phyloP scores from a whole-genome alignment of 2,888 invertebrate species.

The Limenitis camilla region DNA sequence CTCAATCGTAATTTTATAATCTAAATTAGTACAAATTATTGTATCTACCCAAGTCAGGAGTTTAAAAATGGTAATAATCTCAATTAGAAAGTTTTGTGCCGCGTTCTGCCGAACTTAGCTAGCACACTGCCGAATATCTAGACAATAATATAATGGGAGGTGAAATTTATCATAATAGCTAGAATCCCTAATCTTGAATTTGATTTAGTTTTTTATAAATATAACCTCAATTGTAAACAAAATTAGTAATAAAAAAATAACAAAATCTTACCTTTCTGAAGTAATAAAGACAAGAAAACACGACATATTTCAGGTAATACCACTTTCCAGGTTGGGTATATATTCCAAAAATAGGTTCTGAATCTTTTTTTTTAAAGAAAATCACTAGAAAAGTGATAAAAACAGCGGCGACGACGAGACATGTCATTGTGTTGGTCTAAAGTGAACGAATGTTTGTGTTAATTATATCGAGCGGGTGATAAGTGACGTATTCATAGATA shows the following conservation, averaged over 20 bases:
- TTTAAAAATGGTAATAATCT: too few species aligned
- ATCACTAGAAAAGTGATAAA: constrained; percentile 38
- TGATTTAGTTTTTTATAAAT: too few species aligned
- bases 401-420: constrained; percentile 4
- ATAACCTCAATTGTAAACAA: not conserved
- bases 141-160: too few species aligned
- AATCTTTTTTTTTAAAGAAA: constrained; percentile 43
- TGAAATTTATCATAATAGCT: too few species aligned
- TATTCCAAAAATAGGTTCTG: constrained; percentile 72
- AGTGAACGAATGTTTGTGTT: not conserved
- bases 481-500: not conserved
- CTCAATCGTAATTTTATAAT: too few species aligned
- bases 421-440: constrained; percentile 16
- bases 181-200: too few species aligned
- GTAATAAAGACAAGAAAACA: constrained; percentile 70
- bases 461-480: not conserved
- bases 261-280: constrained; percentile 66
- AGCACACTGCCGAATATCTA: too few species aligned
- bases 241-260: not conserved
- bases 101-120: too few species aligned
- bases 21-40: too few species aligned
- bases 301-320: constrained; percentile 76
- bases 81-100: too few species aligned
- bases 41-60: too few species aligned
- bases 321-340: constrained; percentile 77